phyloP scores from a whole-genome alignment of 2,888 invertebrate genomes.

The Euproctis similis region DNA sequence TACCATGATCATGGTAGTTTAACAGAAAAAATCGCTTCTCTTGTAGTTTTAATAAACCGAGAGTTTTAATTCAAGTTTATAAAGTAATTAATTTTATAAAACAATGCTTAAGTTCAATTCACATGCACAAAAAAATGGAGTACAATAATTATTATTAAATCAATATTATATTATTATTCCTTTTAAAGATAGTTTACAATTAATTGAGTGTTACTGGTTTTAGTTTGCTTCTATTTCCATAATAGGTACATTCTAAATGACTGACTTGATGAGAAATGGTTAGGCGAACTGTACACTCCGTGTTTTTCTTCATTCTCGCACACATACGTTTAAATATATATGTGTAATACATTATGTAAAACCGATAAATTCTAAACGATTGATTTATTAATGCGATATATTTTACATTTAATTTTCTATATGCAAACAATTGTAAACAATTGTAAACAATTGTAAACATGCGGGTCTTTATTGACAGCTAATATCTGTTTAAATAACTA shows the following conservation, averaged over 20 bases:
- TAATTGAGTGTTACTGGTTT: too few species aligned
- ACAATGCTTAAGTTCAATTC: too few species aligned
- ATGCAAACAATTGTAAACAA: constrained; percentile 27
- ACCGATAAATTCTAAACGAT: constrained; percentile 13
- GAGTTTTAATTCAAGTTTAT: too few species aligned
- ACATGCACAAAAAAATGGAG: too few species aligned
- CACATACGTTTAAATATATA: constrained; percentile 3
- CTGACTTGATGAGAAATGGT: constrained; percentile 1
- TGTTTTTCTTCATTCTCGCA: constrained; percentile 4
- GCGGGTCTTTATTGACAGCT: constrained; percentile 60
- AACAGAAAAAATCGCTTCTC: too few species aligned
- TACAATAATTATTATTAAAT: too few species aligned
- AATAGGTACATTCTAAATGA: constrained; percentile 1
- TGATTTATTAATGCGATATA: constrained; percentile 23
- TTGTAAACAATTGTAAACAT: constrained; percentile 34
- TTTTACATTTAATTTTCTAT: constrained; percentile 21
- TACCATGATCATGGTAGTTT: too few species aligned
- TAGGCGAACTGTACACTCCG: constrained; percentile 1
- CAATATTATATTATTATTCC: too few species aligned
- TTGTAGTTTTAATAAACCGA: too few species aligned
- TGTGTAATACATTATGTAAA: constrained; percentile 5
- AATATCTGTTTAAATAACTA: constrained; percentile 52
- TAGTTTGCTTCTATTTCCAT: constrained; percentile 1
- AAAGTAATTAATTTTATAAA: too few species aligned
- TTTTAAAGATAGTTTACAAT: too few species aligned